A percentile compares a stretch with the other conserved stretches of the same genome.
Evolutionary conservation across 2,888 invertebrate species (phyloP).

Genomic region (Nysson spinosus): DNA sequence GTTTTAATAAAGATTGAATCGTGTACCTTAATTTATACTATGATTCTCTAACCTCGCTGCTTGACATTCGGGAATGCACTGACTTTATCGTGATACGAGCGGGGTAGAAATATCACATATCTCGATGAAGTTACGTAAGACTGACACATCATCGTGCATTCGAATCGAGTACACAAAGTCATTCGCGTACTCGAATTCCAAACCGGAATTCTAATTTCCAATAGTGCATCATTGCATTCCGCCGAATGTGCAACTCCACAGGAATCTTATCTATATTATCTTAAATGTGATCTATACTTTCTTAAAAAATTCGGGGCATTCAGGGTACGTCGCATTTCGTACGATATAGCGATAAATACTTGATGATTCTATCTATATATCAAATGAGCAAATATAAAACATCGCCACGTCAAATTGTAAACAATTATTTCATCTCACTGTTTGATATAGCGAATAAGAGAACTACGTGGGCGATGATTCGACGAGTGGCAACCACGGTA

Average conservation of each 20-base stretch:
- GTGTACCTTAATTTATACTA: slow-evolving; percentile 24
- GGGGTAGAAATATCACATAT: slow-evolving; percentile 12
- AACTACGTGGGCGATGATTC: too few species aligned
- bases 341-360: too few species aligned
- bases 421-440: slow-evolving; percentile 15
- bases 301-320: too few species aligned
- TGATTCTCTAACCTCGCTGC: slow-evolving; percentile 26
- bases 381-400: too few species aligned
- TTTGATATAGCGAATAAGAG: too few species aligned
- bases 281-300: too few species aligned
- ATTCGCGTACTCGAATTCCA: not conserved
- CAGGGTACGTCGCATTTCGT: too few species aligned
- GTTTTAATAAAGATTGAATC: not conserved
- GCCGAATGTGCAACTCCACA: too few species aligned
- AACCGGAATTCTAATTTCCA: not conserved
- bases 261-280: too few species aligned
- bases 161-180: not conserved
- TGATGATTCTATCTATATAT: too few species aligned
- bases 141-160: slow-evolving; percentile 30
- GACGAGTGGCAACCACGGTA: too few species aligned
- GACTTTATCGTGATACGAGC: slow-evolving; percentile 16
- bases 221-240: too few species aligned
- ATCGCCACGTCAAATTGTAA: slow-evolving; percentile 11
- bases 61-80: slow-evolving; percentile 11
- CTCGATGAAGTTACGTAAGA: slow-evolving; percentile 51